These are phyloP conservation scores for Micromussa lordhowensis DNA, from an alignment of 92 coral and sea anemone species.

Conservation along the genomic window DNA sequence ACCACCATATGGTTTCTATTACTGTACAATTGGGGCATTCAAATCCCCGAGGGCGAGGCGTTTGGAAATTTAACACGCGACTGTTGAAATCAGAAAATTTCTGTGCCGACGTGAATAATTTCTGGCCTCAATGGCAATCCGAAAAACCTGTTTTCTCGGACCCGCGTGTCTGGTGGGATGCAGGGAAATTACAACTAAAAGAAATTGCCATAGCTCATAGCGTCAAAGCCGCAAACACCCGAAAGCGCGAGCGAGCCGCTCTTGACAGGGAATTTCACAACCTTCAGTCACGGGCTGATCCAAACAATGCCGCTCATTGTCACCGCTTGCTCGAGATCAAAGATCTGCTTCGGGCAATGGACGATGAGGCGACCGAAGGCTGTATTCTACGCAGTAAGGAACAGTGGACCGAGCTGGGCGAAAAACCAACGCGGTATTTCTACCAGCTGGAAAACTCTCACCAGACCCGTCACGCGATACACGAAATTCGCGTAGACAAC, in stretches of 20 bases:
- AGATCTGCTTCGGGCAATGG: not conserved
- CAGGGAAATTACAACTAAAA: not conserved
- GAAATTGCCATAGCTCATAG: constrained; percentile 19
- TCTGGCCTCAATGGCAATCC: constrained; percentile 25
- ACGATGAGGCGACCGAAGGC: not conserved
- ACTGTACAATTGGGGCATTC: not conserved
- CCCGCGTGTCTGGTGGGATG: constrained; percentile 12
- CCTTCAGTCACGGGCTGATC: not conserved
- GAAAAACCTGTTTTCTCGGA: not conserved
- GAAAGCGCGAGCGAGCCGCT: not conserved
- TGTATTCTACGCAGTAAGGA: constrained; percentile 10
- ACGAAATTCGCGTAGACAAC: not conserved
- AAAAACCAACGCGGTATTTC: constrained; percentile 26
- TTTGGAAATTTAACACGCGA: not conserved
- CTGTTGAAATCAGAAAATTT: not conserved
- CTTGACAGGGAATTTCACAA: not conserved
- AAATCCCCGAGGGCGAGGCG: not conserved
- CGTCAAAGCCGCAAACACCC: not conserved
- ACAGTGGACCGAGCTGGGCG: constrained; percentile 26
- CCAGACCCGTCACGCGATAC: not conserved
- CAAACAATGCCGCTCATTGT: not conserved
- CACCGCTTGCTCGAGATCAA: not conserved
- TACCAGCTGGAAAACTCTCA: constrained; percentile 14
- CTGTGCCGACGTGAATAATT: not conserved
- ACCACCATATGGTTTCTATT: not conserved